A percentile compares a stretch with the other conserved stretches of the same genome.
These are phyloP conservation scores for Strix uralensis DNA, from an alignment of 2,113 vertebrate species.

Conservation along the genomic window DNA sequence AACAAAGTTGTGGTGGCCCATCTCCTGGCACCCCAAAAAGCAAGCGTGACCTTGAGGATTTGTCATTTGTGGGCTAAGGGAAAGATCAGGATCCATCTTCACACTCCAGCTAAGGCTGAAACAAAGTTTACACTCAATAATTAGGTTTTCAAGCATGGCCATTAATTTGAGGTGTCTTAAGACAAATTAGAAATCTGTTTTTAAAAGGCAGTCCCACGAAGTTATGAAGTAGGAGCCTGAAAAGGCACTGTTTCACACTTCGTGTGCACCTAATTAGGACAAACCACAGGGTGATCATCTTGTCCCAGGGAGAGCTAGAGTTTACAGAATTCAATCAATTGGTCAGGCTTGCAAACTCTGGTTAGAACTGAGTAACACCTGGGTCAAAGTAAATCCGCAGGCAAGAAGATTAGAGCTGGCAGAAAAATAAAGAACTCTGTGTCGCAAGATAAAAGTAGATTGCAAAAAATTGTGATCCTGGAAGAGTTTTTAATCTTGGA, in stretches of 20 bases:
- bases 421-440: background rate
- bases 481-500: background rate
- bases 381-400: background rate
- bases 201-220: background rate
- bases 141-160: background rate
- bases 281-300: background rate
- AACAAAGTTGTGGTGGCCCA: background rate
- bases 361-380: background rate
- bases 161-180: background rate
- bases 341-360: background rate
- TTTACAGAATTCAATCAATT: background rate
- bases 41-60: background rate
- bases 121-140: background rate
- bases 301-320: background rate
- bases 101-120: background rate
- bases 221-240: background rate
- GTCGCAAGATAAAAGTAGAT: background rate
- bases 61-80: background rate
- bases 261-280: background rate
- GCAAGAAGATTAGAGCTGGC: constrained; percentile 20
- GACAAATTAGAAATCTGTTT: background rate
- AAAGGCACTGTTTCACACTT: background rate
- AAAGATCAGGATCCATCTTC: background rate
- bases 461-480: background rate
- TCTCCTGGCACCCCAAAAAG: background rate